Base-by-base conservation (phyloP, 2,888 invertebrate genomes). In the Calephelis perditalis region DNA sequence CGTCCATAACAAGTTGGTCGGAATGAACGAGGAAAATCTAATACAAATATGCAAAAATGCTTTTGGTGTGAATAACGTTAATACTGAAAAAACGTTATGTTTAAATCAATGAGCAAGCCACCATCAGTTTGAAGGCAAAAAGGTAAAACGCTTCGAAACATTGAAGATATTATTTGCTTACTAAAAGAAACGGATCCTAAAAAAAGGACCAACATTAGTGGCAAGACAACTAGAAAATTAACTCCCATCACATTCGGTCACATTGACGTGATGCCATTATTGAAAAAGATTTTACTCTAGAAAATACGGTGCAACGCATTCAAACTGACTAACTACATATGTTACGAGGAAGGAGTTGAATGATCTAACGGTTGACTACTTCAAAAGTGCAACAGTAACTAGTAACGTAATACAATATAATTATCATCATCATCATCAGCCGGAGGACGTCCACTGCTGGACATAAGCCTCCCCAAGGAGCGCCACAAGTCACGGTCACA, bases 171-270 rank as follows among this genome's bases (percentile, higher is more conserved):
- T 6, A 57, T 57, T 0, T 15, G 6, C 0, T 43, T 57, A 6
- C 45, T 45, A 9, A 26, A 35, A n/a, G 45, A 9, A 52, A 60
- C 49, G 0, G 62, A 68, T 43, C 65, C 67, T 5, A 15, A 67
- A 70, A 37, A 12, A 46, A 2, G 2, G 65, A 10, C 65, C 67
- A 8, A 58, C 60, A 5, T 67, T 67, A 49, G 67, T 67, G 9
- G 65, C 65, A 1, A 49, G 58, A 15, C 47, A 63, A 3, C 26
- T 67, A 6, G 54, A 10, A 65, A 57, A 58, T 52, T 67, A 8
- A 65, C 68, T 6, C 66, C 68, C 3, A 59, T 67, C 5, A 59
- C 58, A 9, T 67, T 68, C 58, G 68, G 67, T 47, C 64, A 68
- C 15, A 46, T 68, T 7, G 67, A 68, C 12, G 64, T 59, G 0